Evolutionary conservation across 2,113 vertebrate species (phyloP).

Genomic region (Oreotrochilus melanogaster): DNA sequence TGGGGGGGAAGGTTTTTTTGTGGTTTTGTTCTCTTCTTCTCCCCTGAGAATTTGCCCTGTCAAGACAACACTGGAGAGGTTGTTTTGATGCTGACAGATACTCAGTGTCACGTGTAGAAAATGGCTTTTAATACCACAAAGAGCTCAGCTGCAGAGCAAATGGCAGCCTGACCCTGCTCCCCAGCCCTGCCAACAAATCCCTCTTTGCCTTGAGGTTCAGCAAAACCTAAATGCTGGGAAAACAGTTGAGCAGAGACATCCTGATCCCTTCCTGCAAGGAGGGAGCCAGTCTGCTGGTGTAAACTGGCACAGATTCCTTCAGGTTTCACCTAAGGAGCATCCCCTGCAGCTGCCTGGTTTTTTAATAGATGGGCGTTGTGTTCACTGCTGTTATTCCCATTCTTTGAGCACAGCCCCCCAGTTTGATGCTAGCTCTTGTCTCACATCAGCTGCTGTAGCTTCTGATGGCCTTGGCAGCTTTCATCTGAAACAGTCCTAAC

Average conservation of each 20-base stretch:
- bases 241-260: background rate
- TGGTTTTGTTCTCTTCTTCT: background rate
- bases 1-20: background rate
- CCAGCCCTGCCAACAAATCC: background rate
- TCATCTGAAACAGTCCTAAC: background rate
- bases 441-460: background rate
- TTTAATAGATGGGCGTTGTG: background rate
- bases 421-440: background rate
- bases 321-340: background rate
- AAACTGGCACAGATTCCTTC: background rate
- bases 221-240: background rate
- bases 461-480: background rate
- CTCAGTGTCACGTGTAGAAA: fast-evolving
- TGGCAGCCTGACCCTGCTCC: background rate
- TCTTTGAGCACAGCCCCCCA: background rate
- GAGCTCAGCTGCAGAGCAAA: background rate
- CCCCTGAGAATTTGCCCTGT: no score
- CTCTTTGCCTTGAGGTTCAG: background rate
- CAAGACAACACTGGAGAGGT: background rate
- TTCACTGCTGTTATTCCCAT: background rate
- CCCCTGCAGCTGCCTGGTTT: background rate
- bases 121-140: background rate
- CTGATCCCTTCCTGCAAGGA: background rate
- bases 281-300: background rate
- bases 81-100: background rate